These are phyloP conservation scores for Hippocampus guttulatus DNA, from an alignment of 2,113 vertebrate species.

Conservation along the genomic window DNA sequence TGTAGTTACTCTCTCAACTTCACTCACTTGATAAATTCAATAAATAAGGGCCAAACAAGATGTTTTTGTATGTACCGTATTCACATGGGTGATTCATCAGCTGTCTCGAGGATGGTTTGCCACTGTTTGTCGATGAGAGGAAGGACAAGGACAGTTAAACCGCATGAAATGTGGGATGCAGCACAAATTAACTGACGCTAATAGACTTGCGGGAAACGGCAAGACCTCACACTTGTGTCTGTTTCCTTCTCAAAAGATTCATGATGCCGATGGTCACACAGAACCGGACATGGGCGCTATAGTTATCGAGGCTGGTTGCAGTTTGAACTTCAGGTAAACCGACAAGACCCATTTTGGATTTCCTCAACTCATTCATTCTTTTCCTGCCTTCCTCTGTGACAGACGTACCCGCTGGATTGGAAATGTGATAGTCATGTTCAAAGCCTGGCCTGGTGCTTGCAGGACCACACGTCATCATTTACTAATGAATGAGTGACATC, in stretches of 20 bases:
- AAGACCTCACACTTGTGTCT: slow-evolving; percentile 51
- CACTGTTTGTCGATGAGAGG: neutral
- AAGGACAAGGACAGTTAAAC: neutral
- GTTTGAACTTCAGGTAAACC: slow-evolving; percentile 20
- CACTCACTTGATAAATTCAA: neutral
- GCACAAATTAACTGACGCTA: neutral
- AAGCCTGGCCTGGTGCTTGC: slow-evolving; percentile 19
- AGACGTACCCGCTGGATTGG: neutral
- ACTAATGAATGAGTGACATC: slow-evolving; percentile 76
- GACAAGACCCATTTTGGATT: slow-evolving; percentile 9
- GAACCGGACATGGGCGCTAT: slow-evolving; percentile 27
- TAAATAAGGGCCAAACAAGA: neutral
- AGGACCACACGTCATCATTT: slow-evolving; percentile 43
- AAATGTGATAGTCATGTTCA: neutral
- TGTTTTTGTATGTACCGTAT: neutral
- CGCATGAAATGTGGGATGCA: neutral
- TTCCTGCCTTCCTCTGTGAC: slow-evolving; percentile 29
- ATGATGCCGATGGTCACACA: slow-evolving; percentile 40
- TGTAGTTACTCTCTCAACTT: neutral
- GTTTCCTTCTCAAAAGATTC: slow-evolving; percentile 59
- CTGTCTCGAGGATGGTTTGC: neutral
- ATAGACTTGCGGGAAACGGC: slow-evolving; percentile 59
- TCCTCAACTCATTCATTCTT: slow-evolving; percentile 21
- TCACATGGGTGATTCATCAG: neutral
- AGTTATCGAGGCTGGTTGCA: slow-evolving; percentile 37